Evolutionary conservation across 2,888 invertebrate genomes (phyloP).

Genomic region (Eudemis profundana): DNA sequence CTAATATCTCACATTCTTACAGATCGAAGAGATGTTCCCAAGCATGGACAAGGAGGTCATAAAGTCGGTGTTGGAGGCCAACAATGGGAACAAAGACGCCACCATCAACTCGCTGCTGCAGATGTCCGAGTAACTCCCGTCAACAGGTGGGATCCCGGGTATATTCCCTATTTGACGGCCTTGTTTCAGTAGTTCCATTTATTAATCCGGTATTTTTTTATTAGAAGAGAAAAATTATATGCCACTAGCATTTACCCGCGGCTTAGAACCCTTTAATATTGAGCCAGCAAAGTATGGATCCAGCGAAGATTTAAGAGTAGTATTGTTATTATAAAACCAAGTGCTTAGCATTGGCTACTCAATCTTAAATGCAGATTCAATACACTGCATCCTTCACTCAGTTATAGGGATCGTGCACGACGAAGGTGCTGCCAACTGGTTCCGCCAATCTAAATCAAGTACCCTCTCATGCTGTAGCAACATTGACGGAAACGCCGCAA

Average conservation of each 20-base stretch:
- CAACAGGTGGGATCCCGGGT: no score
- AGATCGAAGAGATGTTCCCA: slow-evolving; percentile 99
- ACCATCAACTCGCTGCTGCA: slow-evolving; percentile 96
- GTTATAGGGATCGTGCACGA: not conserved
- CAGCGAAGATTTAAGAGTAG: slow-evolving; percentile 1
- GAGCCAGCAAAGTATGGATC: no score
- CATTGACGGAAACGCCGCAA: no score
- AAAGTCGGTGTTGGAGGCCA: slow-evolving; percentile 95
- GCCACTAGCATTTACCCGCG: no score
- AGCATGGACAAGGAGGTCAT: slow-evolving; percentile 97
- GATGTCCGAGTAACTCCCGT: slow-evolving; percentile 91
- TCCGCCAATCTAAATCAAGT: no score
- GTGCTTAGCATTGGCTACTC: slow-evolving; percentile 15
- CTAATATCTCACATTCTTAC: slow-evolving; percentile 52
- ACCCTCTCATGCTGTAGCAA: no score
- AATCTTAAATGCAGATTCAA: not conserved
- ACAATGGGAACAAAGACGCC: slow-evolving; percentile 94
- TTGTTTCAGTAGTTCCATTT: no score
- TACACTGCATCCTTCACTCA: not conserved
- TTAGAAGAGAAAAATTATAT: no score
- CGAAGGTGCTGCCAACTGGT: no score
- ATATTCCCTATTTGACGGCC: no score
- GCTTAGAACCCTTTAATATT: no score
- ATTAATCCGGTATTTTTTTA: no score
- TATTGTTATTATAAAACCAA: slow-evolving; percentile 5